Evolutionary conservation across 2,113 vertebrate genomes (phyloP).

Genomic region (Sphaerodactylus townsendi): DNA sequence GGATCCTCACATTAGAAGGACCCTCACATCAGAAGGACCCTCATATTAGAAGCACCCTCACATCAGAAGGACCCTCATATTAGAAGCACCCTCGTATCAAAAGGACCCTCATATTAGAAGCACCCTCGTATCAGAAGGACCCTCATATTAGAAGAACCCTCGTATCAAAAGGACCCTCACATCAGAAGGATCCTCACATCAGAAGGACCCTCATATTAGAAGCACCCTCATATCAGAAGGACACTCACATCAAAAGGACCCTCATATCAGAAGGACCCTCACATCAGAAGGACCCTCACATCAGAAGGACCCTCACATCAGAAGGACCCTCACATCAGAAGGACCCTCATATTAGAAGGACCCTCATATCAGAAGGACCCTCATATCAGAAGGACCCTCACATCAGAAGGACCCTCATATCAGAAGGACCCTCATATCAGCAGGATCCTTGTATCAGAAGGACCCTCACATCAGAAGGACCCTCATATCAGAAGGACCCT

Average conservation of each 20-base stretch:
- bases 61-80: background rate
- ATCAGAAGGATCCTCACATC: background rate
- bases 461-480: background rate
- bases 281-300: background rate
- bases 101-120: background rate
- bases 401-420: background rate
- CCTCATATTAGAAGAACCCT: background rate
- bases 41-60: too few species aligned
- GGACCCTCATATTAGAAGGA: background rate
- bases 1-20: too few species aligned
- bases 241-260: too few species aligned
- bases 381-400: background rate
- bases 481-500: background rate
- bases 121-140: background rate
- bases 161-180: background rate
- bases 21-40: background rate
- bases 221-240: too few species aligned
- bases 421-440: background rate
- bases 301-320: background rate
- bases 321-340: background rate
- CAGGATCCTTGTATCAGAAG: too few species aligned
- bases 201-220: background rate
- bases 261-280: background rate
- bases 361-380: background rate
- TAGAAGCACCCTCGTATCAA: too few species aligned